Base-by-base conservation (phyloP, 2,888 invertebrate genomes). In the Reticulitermes lucifugus region DNA sequence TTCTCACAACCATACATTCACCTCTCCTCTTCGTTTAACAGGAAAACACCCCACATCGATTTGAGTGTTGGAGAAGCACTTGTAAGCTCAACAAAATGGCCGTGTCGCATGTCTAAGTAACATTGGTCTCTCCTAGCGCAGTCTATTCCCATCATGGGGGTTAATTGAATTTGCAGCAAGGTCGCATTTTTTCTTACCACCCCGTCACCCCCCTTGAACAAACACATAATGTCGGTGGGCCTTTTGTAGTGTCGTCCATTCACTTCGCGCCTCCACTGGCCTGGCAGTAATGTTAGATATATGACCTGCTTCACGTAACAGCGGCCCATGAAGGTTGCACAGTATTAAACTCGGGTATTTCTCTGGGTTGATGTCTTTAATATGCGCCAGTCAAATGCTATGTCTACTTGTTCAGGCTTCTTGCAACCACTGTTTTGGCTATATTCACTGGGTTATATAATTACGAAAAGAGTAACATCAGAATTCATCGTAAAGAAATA, bases 161-260 rank as follows among this genome's bases (percentile, higher is more conserved):
- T 85, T 85, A 85, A 85, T 85, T 85, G 85, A 85, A 85, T 85
- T 85, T 85, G 83, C 85, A 77, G 77, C 46, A 85, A 85, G 85
- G 85, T 85, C 85, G 65, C 85, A 83, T 85, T 85, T 85, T 83
- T 83, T 77, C 70, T 81, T 81, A 43, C 73, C 80, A 80, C 41
- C 60, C 80, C 59, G 46, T 35, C 81, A 22, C 41, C n/a, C 65
- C 35, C 25, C 25, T 41, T 46, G 46, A 22, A 77, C 77, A 77
- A 41, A 77, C 77, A 77, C 46, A 77, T 77, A 77, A 77, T n/a
- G 77, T 77, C 77, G 51, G 35, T 25, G 65, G 60, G 59, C 70
- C 70, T 41, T 81, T 81, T 46, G 41, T 81, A 81, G 77, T 46
- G 77, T 70, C 81, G 81, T 81, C 81, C 81, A 81, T 81, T 81